Percentiles rank a stretch among this genome's conserved stretches.
phyloP scores from a whole-genome alignment of 2,888 invertebrate species.

The Eupsilia transversa region DNA sequence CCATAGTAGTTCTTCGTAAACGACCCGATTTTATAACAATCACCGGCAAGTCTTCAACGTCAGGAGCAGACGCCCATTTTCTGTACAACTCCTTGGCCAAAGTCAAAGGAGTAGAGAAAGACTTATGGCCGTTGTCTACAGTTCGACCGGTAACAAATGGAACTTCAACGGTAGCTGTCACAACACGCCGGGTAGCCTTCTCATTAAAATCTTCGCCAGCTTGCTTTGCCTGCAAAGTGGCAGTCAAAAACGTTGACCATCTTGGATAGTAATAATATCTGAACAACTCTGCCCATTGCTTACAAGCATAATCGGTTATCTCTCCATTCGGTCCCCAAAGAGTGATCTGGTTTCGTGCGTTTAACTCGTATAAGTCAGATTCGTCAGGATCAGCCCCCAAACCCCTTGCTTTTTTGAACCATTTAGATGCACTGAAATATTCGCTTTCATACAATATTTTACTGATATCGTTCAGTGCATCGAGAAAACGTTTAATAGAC shows the following conservation, averaged over 20 bases:
- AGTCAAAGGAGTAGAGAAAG: neutral
- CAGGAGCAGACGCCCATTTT: slow-evolving; percentile 82
- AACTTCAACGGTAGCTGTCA: slow-evolving; percentile 79
- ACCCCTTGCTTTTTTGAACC: slow-evolving; percentile 74
- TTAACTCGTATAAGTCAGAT: slow-evolving; percentile 84
- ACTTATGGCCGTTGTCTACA: accelerated
- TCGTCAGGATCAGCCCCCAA: slow-evolving; percentile 69
- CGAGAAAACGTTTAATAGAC: slow-evolving; percentile 78
- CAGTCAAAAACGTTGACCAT: slow-evolving; percentile 93
- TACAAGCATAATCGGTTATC: slow-evolving; percentile 97
- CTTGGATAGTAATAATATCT: slow-evolving; percentile 94
- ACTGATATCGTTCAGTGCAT: slow-evolving; percentile 79
- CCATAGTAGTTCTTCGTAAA: slow-evolving; percentile 71
- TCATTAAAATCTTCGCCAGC: slow-evolving; percentile 91
- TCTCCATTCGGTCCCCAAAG: slow-evolving; percentile 98
- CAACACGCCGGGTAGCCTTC: slow-evolving; percentile 86
- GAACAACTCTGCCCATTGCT: slow-evolving; percentile 95
- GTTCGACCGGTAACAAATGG: slow-evolving; percentile 63
- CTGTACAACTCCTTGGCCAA: slow-evolving; percentile 75
- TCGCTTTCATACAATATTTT: slow-evolving; percentile 73
- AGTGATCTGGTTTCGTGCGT: slow-evolving; percentile 98
- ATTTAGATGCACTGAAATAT: slow-evolving; percentile 74
- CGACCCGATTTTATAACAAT: slow-evolving; percentile 69
- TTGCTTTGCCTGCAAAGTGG: slow-evolving; percentile 89
- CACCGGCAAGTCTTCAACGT: slow-evolving; percentile 80